Base-by-base conservation (phyloP, 2,888 invertebrate species). In the Amphimallon solstitiale region DNA sequence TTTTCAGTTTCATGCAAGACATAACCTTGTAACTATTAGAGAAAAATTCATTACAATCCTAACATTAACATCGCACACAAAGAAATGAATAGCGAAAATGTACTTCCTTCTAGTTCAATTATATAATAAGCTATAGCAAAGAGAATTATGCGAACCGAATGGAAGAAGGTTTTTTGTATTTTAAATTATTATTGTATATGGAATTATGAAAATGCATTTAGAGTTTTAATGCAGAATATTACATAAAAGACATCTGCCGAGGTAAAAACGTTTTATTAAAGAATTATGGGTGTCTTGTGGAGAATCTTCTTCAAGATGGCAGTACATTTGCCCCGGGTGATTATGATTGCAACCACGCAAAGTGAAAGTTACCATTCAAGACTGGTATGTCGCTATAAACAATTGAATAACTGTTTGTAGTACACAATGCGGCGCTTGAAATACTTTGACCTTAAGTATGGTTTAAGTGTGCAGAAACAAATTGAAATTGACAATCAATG, bases 331-430 rank as follows among this genome's bases (percentile, higher is more conserved):
- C 19, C 38, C 10, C 15, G 19, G 40, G 21, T n/a, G 21, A 51
- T 34, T 51, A 51, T 14, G 9, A 54, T 54, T 54, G 54, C 21
- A 54, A 17, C 21, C 40, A 21, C 14, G 38, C 19, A 21, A 54
- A 54, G 54, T 54, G 54, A 54, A 54, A 54, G 54, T 54, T 54
- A 2, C 21, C 35, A 51, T 34, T 29, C 15, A 51, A 29, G 15
- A 4, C n/a, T 7, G 21, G 21, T 40, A 54, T 54, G 38, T 40
- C 38, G 21, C 40, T 54, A 40, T 29, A 29, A 54, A 38, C 21
- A 54, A 54, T 54, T 54, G 37, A 40, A 54, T 54, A 40, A 54
- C n/a, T n/a, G 9, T 7, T 29, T 29, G 29, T 29, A 29, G 29
- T 3, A 29, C 5, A 29, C 29, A 29, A 29, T 29, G 29, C 5